Conservation (phyloP, 2,113 vertebrate species). For the Phrynocephalus versicolor region DNA sequence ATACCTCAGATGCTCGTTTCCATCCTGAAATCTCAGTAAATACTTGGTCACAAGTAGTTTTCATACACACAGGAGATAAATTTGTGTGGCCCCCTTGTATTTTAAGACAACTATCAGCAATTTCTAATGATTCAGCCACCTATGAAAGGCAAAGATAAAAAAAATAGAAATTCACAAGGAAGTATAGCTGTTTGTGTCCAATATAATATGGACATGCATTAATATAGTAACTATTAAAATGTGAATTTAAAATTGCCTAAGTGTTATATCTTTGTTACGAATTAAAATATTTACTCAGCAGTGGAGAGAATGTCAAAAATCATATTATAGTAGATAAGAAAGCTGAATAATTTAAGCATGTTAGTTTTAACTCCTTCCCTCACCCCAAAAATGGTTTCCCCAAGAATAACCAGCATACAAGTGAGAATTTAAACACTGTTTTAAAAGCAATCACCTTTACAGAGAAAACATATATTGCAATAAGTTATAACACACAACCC, state of each 20-base stretch:
- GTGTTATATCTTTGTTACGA: not conserved
- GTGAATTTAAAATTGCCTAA: not conserved
- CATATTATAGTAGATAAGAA: not conserved
- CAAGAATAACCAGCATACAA: not conserved
- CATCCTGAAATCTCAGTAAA: conserved; percentile 18
- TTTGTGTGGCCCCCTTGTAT: conserved; percentile 16
- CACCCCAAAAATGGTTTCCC: not conserved
- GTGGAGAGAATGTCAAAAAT: not conserved
- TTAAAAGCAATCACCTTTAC: not conserved
- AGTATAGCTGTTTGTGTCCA: not conserved
- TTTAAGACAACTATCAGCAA: conserved; percentile 63
- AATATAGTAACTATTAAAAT: not conserved
- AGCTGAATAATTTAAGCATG: not conserved
- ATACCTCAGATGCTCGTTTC: conserved; percentile 68
- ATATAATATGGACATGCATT: not conserved
- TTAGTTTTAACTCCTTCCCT: not conserved
- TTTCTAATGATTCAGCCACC: conserved; percentile 79
- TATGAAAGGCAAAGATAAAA: conserved; percentile 42
- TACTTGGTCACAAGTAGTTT: conserved; percentile 18
- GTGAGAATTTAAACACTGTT: not conserved
- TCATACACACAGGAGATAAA: not conserved
- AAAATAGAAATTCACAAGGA: conserved; percentile 13
- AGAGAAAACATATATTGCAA: not conserved
- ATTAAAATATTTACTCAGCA: not conserved
- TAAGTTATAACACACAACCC: not conserved